Evolutionary conservation across 53 echinoderm and acorn worm genomes (phyloP).

Genomic region (Henricia sp.): DNA sequence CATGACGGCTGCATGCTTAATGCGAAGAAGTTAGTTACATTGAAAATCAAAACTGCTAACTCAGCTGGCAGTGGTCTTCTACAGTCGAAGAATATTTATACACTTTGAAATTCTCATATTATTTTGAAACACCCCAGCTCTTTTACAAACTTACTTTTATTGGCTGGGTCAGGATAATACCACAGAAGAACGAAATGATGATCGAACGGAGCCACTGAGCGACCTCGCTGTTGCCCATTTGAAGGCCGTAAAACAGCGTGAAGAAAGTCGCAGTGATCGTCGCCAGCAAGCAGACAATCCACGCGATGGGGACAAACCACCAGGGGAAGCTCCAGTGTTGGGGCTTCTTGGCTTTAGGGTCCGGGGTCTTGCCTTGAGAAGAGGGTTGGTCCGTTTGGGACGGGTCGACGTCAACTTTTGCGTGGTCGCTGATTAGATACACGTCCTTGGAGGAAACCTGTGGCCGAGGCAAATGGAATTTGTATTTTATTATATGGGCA

Average conservation of each 20-base stretch:
- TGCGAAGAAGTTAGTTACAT: too few relatives aligned
- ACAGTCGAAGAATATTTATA: background rate
- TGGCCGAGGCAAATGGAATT: background rate
- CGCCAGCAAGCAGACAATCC: slow-evolving; percentile 70
- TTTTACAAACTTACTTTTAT: slow-evolving; percentile 73
- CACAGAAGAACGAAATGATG: slow-evolving; percentile 78
- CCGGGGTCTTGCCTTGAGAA: background rate
- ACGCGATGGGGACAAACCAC: slow-evolving; percentile 86
- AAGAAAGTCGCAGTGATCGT: slow-evolving; percentile 67
- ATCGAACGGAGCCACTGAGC: slow-evolving; percentile 84
- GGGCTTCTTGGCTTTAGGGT: slow-evolving; percentile 55
- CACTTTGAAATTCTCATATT: too few relatives aligned
- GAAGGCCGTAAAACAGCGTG: slow-evolving; percentile 85
- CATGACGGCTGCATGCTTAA: background rate
- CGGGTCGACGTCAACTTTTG: background rate
- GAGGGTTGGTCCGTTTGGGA: background rate
- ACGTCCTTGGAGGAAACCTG: slow-evolving; percentile 54
- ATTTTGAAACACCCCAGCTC: too few relatives aligned
- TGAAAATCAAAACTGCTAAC: too few relatives aligned
- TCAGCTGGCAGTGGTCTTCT: too few relatives aligned
- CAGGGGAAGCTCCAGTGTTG: slow-evolving; percentile 76
- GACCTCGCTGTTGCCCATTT: slow-evolving; percentile 65
- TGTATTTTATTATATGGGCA: too few relatives aligned
- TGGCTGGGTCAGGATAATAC: slow-evolving; percentile 90
- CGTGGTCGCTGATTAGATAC: background rate